Base-by-base conservation (phyloP, 2,888 invertebrate genomes). In the Drosophila kambysellisi region DNA sequence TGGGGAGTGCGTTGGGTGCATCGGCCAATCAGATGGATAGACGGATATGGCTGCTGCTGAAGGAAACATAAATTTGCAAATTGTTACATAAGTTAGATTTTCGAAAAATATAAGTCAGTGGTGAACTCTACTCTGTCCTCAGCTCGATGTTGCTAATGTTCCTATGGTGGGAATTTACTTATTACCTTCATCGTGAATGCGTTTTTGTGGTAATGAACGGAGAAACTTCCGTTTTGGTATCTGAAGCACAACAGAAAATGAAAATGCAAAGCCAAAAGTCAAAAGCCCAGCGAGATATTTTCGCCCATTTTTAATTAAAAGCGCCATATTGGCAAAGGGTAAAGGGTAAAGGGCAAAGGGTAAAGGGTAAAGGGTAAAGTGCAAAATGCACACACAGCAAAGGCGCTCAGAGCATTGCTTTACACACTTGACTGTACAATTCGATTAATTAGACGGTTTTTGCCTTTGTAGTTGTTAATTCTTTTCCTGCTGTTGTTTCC, bases 401-500 rank as follows among this genome's bases (percentile, higher is more conserved):
- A 61, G 61, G 53, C 39, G 53, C 32, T 50, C 37, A 20, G 66
- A 59, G 25, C 67, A 51, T 61, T 79, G 66, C 80, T 63, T 67
- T 76, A 71, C 63, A 67, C 74, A 81, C 72, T 62, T 56, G 50
- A 78, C 63, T 82, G 67, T 70, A 54, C 74, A 63, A 70, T 85
- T 85, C 83, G 78, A 89, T 85, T 90, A 89, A 85, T 85, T 89
- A 88, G 86, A 88, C 71, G 66, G 66, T 52, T 77, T 76, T 65
- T 54, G 46, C 51, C 53, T 46, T 70, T 54, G 56, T 56, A 20
- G 54, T 30, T 63, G 54, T 30, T 35, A 15, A n/a, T n/a, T 20
- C 25, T 17, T 29, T 46, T 43, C 11, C 20, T 29, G 43, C 30
- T 43, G 57, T 48, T 46, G 52, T 41, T 30, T 25, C 20, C 20